phyloP scores from a whole-genome alignment of 2,113 vertebrate species.

The Ciconia boyciana region DNA sequence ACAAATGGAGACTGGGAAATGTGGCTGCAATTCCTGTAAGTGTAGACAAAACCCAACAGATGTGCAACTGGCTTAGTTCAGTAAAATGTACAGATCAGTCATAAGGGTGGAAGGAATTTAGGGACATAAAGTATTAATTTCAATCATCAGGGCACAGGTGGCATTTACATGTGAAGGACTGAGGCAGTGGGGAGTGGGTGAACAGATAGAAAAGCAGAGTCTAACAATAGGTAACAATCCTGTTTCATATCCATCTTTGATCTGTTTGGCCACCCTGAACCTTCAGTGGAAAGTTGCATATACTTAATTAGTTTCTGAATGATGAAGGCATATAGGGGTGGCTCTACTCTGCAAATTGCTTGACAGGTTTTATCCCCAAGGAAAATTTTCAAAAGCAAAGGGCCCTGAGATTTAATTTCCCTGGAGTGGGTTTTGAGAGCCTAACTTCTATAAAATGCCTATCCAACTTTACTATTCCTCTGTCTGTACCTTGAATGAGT shows the following conservation, averaged over 20 bases:
- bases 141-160: background rate
- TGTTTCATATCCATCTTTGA: background rate
- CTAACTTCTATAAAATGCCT: background rate
- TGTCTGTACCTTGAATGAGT: rapidly evolving
- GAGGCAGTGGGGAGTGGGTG: background rate
- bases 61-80: background rate
- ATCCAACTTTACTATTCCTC: background rate
- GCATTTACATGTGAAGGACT: background rate
- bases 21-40: background rate
- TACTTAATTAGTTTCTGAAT: background rate
- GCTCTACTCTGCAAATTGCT: background rate
- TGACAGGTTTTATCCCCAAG: background rate
- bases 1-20: background rate
- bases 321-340: background rate
- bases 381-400: background rate
- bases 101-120: background rate
- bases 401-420: background rate
- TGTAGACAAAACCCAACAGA: background rate
- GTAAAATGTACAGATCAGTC: background rate
- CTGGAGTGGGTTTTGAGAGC: background rate
- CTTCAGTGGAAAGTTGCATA: background rate
- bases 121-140: background rate
- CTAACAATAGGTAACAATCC: background rate
- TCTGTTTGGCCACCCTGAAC: background rate
- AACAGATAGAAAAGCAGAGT: background rate